Percentiles rank a stretch among this genome's conserved stretches.
Evolutionary conservation across 2,797 vertebrate genomes (phyloP).

Genomic region (Pseudochaenichthys georgianus): DNA sequence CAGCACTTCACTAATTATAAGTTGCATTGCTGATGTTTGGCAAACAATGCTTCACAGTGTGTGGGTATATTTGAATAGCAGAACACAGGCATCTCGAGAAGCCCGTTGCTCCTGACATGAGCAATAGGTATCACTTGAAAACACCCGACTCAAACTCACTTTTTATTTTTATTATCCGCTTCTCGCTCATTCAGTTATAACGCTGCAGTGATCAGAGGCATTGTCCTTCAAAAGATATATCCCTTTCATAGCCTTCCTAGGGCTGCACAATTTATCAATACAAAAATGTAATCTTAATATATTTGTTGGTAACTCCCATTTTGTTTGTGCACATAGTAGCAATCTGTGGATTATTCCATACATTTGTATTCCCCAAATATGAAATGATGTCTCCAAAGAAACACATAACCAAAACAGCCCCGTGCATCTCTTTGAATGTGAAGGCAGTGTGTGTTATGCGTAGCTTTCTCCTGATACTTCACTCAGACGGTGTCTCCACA

Average conservation of each 20-base stretch:
- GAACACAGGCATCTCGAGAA: constrained; percentile 17
- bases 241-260: constrained; percentile 3
- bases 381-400: constrained; percentile 16
- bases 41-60: constrained; percentile 50
- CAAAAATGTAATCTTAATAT: too few relatives aligned
- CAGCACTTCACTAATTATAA: constrained; percentile 53
- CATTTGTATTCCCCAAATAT: constrained; percentile 4
- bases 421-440: constrained; percentile 19
- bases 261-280: too few relatives aligned
- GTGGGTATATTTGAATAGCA: constrained; percentile 48
- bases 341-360: constrained; percentile 11
- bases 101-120: constrained; percentile 33
- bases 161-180: constrained; percentile 25
- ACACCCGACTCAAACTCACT: neutral
- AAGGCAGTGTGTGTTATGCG: constrained; percentile 53
- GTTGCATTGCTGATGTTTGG: constrained; percentile 48
- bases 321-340: constrained; percentile 21
- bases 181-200: constrained; percentile 14
- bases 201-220: constrained; percentile 12
- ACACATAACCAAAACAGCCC: constrained; percentile 11
- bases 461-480: constrained; percentile 56
- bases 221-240: constrained; percentile 11
- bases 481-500: constrained; percentile 58
- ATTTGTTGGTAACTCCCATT: neutral
- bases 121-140: constrained; percentile 12